phyloP scores from a whole-genome alignment of 1,140 invertebrate genomes.

The Ceratina calcarata region DNA sequence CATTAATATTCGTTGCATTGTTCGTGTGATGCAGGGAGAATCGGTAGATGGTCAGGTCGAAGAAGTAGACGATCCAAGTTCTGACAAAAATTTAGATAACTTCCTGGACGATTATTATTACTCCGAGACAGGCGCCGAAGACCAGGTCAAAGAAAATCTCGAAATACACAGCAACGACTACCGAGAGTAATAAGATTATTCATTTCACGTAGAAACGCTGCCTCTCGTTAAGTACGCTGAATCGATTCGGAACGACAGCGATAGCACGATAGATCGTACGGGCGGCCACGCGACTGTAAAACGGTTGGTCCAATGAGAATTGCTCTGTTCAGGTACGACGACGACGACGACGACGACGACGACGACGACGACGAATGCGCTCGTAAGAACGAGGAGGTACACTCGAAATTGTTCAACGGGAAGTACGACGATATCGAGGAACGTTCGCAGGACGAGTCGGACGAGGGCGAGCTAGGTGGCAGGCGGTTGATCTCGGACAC shows the following conservation, averaged over 20 bases:
- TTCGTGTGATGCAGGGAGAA: constrained; percentile 1
- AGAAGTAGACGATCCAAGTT: constrained; percentile 18
- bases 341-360: constrained; percentile 13
- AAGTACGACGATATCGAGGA: constrained; percentile 41
- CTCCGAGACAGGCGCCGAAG: constrained; percentile 45
- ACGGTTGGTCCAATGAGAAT: no score
- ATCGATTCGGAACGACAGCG: no score
- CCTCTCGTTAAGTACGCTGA: no score
- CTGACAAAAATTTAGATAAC: constrained; percentile 50
- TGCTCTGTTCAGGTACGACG: neutral
- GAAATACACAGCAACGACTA: constrained; percentile 54
- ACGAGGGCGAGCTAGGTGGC: constrained; percentile 26
- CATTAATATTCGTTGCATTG: neutral
- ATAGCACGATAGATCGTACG: no score
- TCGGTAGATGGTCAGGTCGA: neutral
- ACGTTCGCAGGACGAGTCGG: constrained; percentile 35
- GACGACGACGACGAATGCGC: constrained; percentile 13
- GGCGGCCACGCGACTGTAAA: no score
- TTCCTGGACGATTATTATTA: constrained; percentile 58
- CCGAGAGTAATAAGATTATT: constrained; percentile 54
- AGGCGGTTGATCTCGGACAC: constrained; percentile 32
- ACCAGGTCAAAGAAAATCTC: constrained; percentile 48
- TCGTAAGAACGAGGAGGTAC: constrained; percentile 20
- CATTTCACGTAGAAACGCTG: no score
- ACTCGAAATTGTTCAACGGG: constrained; percentile 18